Evolutionary conservation across 2,113 vertebrate genomes (phyloP), one percentile per base, ranked within the genome.

Genomic region (Menidia beryllina): DNA sequence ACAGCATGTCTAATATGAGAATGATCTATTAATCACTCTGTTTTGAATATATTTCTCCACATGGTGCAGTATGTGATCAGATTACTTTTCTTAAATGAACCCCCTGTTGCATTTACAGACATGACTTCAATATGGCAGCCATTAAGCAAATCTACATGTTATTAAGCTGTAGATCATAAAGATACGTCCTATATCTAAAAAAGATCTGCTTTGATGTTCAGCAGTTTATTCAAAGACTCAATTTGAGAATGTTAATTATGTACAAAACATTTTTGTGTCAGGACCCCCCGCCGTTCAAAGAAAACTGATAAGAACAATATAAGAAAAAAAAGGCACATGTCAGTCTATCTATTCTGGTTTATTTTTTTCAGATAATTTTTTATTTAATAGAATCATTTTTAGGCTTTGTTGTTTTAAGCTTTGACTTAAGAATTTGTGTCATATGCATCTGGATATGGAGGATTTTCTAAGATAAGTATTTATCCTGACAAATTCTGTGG

Each of bases 231-330:
- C 82, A 78, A n/a, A 80, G 79, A 81, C 72, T 83, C 47, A 74
- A 82, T 23, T 85, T 80, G 69, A 85, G 45, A 41, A 60, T 82
- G 75, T 82, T 91, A 92, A 89, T 91, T 81, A 87, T 71, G 75
- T n/a, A n/a, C n/a, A n/a, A n/a, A n/a, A n/a, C n/a, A n/a, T n/a
- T n/a, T n/a, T n/a, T n/a, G n/a, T n/a, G n/a, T n/a, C n/a, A n/a
- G n/a, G n/a, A n/a, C n/a, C n/a, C n/a, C n/a, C n/a, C n/a, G n/a
- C 41, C 17, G 17, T 45, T 45, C 41, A 45, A 45, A 81, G 55
- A 48, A 65, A 71, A 38, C 10, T 6, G 56, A 58, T 55, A 57
- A 54, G 9, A 55, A 30, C 3, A 50, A 26, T 1, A 26, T 1
- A 34, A 34, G 10, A 8, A 5, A 30, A 25, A 48, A 7, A 25